Evolutionary conservation across 2,888 invertebrate genomes (phyloP).

Genomic region (Standfussiana lucernea): DNA sequence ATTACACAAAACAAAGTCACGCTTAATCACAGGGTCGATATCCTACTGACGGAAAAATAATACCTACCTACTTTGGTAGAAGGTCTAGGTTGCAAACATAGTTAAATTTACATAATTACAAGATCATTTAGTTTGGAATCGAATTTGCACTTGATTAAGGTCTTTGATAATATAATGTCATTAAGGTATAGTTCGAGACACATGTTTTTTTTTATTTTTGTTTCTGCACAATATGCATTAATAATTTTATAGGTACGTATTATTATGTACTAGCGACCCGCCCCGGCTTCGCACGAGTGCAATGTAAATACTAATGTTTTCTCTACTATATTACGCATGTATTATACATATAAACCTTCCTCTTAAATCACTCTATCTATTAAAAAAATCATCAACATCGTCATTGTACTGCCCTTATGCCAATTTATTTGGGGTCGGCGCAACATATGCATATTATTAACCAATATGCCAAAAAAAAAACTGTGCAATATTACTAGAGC

Average conservation of each 20-base stretch:
- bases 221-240: neutral
- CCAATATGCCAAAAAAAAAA: neutral
- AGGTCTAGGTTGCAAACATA: slow-evolving; percentile 7
- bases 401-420: neutral
- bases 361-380: no score
- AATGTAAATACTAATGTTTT: no score
- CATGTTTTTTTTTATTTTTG: neutral
- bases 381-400: neutral
- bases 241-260: neutral
- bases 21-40: neutral
- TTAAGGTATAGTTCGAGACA: neutral
- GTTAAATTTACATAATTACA: slow-evolving; percentile 9
- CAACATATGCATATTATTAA: neutral
- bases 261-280: no score
- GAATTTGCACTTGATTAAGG: neutral
- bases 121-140: neutral
- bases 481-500: neutral
- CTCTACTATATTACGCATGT: no score
- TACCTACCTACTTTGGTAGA: neutral
- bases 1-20: slow-evolving; percentile 4
- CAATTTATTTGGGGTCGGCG: neutral
- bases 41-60: neutral
- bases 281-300: no score
- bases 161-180: no score
- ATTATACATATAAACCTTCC: no score